Evolutionary conservation across 2,888 invertebrate genomes (phyloP).

Genomic region (Ectemnius cavifrons): DNA sequence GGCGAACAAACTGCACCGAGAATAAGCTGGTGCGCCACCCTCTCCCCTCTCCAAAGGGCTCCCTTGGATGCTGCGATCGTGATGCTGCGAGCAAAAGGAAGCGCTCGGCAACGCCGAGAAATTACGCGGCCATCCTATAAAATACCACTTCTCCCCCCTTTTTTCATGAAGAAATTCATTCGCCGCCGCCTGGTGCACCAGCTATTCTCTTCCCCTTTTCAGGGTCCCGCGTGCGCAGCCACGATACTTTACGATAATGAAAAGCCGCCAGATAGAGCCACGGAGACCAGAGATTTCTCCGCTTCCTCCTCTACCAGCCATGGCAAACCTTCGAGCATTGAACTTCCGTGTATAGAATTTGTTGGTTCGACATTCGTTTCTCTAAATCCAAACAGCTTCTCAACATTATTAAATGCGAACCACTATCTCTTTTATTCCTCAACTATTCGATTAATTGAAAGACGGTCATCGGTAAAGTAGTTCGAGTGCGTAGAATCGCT

Average conservation of each 20-base stretch:
- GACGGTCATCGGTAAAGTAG: no score
- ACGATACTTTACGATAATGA: slow-evolving; percentile 33
- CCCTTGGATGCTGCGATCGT: slow-evolving; percentile 39
- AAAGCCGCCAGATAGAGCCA: slow-evolving; percentile 33
- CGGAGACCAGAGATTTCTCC: slow-evolving; percentile 36
- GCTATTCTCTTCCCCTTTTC: slow-evolving; percentile 40
- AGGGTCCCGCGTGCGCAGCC: slow-evolving; percentile 21
- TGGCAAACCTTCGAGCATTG: not conserved
- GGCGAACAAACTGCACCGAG: slow-evolving; percentile 52
- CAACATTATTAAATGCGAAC: no score
- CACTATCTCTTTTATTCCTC: no score
- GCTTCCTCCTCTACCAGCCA: not conserved
- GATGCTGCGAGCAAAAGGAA: slow-evolving; percentile 28
- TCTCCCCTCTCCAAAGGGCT: no score
- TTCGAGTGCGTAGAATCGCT: no score
- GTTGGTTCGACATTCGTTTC: no score
- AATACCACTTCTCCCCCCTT: slow-evolving; percentile 35
- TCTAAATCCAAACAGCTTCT: no score
- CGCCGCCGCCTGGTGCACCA: slow-evolving; percentile 26
- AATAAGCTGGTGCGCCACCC: slow-evolving; percentile 31
- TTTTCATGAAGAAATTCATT: slow-evolving; percentile 34
- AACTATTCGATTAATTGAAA: no score
- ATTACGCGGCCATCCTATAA: slow-evolving; percentile 48
- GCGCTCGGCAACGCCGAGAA: slow-evolving; percentile 28
- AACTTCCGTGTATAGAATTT: no score